These are phyloP conservation scores for Psococerastis gibbosa DNA, from an alignment of 2,888 invertebrate species.

Conservation along the genomic window DNA sequence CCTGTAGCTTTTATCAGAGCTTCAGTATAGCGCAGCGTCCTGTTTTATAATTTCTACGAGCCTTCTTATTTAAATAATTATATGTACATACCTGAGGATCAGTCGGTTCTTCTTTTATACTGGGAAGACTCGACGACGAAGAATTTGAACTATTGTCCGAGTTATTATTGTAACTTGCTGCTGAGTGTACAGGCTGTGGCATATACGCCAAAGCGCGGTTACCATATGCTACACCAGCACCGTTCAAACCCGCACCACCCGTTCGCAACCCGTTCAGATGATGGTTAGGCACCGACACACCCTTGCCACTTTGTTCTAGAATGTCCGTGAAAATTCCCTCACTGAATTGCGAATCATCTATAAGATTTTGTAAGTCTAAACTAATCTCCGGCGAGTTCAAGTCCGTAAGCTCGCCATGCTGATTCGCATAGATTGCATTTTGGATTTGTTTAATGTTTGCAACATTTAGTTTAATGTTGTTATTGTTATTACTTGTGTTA, in stretches of 20 bases:
- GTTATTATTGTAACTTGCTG: slow-evolving; percentile 35
- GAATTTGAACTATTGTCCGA: slow-evolving; percentile 37
- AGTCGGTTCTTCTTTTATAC: slow-evolving; percentile 72
- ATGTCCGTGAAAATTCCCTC: slow-evolving; percentile 76
- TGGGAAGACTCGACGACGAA: slow-evolving; percentile 42
- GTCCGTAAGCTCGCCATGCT: slow-evolving; percentile 58
- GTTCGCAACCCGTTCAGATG: slow-evolving; percentile 11
- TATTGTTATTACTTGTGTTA: slow-evolving; percentile 15
- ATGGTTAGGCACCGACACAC: slow-evolving; percentile 19
- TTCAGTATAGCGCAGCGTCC: too few relatives aligned
- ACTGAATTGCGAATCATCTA: slow-evolving; percentile 75
- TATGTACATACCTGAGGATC: slow-evolving; percentile 37
- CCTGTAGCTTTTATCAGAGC: too few relatives aligned
- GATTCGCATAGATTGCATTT: slow-evolving; percentile 18
- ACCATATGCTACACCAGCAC: slow-evolving; percentile 24
- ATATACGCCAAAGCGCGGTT: slow-evolving; percentile 51
- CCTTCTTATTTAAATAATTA: too few relatives aligned
- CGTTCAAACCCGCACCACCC: slow-evolving; percentile 25
- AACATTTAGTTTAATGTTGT: slow-evolving; percentile 13
- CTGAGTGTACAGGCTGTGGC: slow-evolving; percentile 81
- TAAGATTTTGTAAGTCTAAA: slow-evolving; percentile 76
- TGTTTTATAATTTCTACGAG: too few relatives aligned
- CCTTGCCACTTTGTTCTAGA: slow-evolving; percentile 31
- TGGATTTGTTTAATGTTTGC: slow-evolving; percentile 15
- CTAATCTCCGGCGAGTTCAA: slow-evolving; percentile 85